A percentile compares a stretch with the other conserved stretches of the same genome.
Evolutionary conservation across 2,888 invertebrate genomes (phyloP).

Genomic region (Cheilosia grossa): DNA sequence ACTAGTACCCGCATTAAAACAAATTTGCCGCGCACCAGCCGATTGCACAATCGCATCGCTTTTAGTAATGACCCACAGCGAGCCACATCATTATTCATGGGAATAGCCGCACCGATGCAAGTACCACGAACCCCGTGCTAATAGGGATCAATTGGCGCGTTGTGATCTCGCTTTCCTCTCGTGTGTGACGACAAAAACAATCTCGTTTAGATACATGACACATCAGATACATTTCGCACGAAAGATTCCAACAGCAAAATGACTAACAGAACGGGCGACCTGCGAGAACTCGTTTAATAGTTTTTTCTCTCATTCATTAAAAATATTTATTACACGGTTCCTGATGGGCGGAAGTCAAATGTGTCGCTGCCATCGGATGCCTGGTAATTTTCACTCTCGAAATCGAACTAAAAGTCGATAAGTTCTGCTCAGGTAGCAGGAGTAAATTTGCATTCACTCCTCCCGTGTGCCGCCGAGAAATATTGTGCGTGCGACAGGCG

Average conservation of each 20-base stretch:
- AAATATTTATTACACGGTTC: slow-evolving; percentile 43
- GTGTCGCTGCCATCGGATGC: slow-evolving; percentile 38
- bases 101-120: slow-evolving; percentile 9
- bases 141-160: slow-evolving; percentile 55
- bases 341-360: slow-evolving; percentile 52
- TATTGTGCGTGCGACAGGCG: slow-evolving; percentile 13
- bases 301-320: slow-evolving; percentile 43
- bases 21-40: neutral
- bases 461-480: neutral
- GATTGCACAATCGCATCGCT: slow-evolving; percentile 33
- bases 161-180: slow-evolving; percentile 31
- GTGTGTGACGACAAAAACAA: slow-evolving; percentile 37
- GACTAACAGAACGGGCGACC: slow-evolving; percentile 44
- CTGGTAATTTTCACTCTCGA: slow-evolving; percentile 44
- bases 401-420: slow-evolving; percentile 53
- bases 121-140: slow-evolving; percentile 13
- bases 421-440: slow-evolving; percentile 19
- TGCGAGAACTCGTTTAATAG: slow-evolving; percentile 25
- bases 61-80: slow-evolving; percentile 41
- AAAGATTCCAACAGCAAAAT: slow-evolving; percentile 14
- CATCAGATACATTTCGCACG: slow-evolving; percentile 36
- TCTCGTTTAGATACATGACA: slow-evolving; percentile 52
- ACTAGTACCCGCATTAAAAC: slow-evolving; percentile 13
- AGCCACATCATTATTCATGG: slow-evolving; percentile 46
- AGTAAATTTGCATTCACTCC: neutral